A percentile compares a stretch with the other conserved stretches of the same genome.
Evolutionary conservation across 2,888 invertebrate species (phyloP).

Genomic region (Sinotaia quadrata): DNA sequence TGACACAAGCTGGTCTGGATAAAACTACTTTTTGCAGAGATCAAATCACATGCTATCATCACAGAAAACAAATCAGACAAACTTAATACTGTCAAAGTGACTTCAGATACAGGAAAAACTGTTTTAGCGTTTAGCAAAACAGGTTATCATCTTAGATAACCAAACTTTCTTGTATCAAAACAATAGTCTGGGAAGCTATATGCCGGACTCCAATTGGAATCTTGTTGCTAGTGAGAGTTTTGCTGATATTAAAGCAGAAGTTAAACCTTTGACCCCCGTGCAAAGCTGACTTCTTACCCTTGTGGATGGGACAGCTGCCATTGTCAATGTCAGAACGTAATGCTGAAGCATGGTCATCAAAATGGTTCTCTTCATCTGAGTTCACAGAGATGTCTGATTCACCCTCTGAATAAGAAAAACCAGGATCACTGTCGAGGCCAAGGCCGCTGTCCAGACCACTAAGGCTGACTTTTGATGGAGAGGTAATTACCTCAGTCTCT

Average conservation of each 20-base stretch:
- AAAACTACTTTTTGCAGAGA: no score
- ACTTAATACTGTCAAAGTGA: no score
- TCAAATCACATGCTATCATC: no score
- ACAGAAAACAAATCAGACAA: no score
- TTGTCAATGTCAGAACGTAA: slow-evolving; percentile 13
- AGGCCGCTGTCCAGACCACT: slow-evolving; percentile 39
- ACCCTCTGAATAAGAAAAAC: slow-evolving; percentile 27
- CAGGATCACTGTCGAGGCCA: slow-evolving; percentile 40
- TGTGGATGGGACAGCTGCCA: not conserved
- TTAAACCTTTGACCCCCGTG: not conserved
- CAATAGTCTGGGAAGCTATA: no score
- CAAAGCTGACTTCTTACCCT: slow-evolving; percentile 45
- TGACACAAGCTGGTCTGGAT: no score
- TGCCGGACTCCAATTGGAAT: slow-evolving; percentile 41
- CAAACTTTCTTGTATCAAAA: no score
- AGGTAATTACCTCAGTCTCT: no score
- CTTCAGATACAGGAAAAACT: no score
- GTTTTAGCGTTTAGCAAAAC: no score
- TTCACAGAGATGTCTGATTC: slow-evolving; percentile 27
- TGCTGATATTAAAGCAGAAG: slow-evolving; percentile 3
- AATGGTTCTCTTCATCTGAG: slow-evolving; percentile 28
- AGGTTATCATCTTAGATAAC: no score
- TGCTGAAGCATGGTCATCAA: slow-evolving; percentile 26
- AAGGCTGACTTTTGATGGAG: not conserved
- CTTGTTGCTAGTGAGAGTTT: slow-evolving; percentile 14